phyloP scores from a whole-genome alignment of 2,888 invertebrate genomes.

The Phrixothrix hirtus region DNA sequence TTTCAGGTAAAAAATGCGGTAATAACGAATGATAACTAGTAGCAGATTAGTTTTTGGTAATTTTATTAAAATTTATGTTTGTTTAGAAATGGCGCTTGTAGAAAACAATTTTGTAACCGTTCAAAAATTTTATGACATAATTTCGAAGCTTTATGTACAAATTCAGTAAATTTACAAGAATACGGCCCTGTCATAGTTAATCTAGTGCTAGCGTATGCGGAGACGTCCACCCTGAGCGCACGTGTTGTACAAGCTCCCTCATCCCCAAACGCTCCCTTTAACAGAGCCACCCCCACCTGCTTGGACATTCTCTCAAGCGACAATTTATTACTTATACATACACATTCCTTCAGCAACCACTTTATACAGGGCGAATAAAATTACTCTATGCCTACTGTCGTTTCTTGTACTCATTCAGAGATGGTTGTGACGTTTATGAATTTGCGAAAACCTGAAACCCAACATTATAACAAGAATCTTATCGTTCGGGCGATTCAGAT shows the following conservation, averaged over 20 bases:
- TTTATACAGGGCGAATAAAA: conserved; percentile 39
- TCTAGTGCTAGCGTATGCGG: conserved; percentile 50
- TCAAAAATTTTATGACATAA: no score
- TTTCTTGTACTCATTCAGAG: conserved; percentile 4
- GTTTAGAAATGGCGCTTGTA: neutral
- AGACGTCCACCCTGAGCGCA: conserved; percentile 51
- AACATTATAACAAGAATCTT: conserved; percentile 1
- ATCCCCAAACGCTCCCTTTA: conserved; percentile 46
- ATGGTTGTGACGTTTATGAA: conserved; percentile 18
- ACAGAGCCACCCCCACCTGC: conserved; percentile 56
- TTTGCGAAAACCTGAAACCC: conserved; percentile 4
- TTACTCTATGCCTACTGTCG: conserved; percentile 18
- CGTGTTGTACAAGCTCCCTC: conserved; percentile 52
- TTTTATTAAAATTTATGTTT: no score
- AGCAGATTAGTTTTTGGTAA: no score
- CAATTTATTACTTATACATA: conserved; percentile 53
- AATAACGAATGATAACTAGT: neutral
- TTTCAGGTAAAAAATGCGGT: conserved; percentile 12
- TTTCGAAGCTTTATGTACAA: no score
- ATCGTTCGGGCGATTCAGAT: conserved; percentile 3
- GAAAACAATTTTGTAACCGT: no score
- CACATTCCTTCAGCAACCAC: conserved; percentile 45
- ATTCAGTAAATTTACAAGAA: conserved; percentile 5
- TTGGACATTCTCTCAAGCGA: conserved; percentile 65
- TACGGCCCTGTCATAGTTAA: conserved; percentile 47